These are phyloP conservation scores for Entomobrya multifasciata DNA, from an alignment of 2,888 invertebrate genomes.

Conservation along the genomic window DNA sequence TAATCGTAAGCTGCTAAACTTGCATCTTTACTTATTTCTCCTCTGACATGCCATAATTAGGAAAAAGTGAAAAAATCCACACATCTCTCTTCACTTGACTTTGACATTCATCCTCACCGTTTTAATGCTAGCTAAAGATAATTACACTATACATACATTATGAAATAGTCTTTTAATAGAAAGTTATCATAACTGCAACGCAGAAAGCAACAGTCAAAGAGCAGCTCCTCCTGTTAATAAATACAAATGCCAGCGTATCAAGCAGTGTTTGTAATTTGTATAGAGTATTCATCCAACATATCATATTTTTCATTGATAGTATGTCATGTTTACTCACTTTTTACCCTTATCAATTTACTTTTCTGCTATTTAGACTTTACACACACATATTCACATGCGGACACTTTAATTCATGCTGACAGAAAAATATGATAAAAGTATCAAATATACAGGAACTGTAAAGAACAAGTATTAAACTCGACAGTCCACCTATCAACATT, in stretches of 20 bases:
- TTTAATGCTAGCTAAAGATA: slow-evolving; percentile 37
- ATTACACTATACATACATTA: slow-evolving; percentile 22
- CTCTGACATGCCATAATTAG: slow-evolving; percentile 33
- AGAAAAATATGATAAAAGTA: neutral
- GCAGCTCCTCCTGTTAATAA: slow-evolving; percentile 26
- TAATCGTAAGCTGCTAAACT: no score
- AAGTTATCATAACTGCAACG: neutral
- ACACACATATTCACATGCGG: neutral
- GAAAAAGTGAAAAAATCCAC: slow-evolving; percentile 12
- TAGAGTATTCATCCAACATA: no score
- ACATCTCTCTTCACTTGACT: slow-evolving; percentile 48
- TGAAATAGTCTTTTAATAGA: slow-evolving; percentile 40
- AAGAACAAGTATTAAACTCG: slow-evolving; percentile 17
- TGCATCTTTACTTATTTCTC: neutral
- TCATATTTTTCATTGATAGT: slow-evolving; percentile 11
- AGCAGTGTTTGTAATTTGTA: no score
- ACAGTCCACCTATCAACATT: slow-evolving; percentile 6
- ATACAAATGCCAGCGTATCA: no score
- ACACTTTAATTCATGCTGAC: neutral
- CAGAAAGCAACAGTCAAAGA: slow-evolving; percentile 1
- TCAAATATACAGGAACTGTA: neutral
- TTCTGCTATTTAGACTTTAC: no score
- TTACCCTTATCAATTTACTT: slow-evolving; percentile 6
- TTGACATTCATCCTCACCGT: slow-evolving; percentile 61
- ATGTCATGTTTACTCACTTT: slow-evolving; percentile 8